phyloP scores from a whole-genome alignment of 1,140 invertebrate species.

The Atta texana region DNA sequence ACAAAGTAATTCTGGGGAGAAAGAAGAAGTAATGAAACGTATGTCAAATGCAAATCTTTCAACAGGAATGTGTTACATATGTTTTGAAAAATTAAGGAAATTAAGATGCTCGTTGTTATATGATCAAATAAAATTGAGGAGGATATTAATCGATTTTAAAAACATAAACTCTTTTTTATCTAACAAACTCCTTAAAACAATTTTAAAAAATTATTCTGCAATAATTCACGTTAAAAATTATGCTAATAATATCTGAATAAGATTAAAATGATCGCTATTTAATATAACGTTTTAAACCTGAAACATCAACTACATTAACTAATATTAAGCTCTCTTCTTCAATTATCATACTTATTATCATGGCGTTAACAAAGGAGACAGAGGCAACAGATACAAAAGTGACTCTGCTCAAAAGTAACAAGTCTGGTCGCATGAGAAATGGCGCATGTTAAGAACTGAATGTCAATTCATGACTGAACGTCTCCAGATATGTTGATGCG shows the following conservation, averaged over 20 bases:
- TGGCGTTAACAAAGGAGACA: not conserved
- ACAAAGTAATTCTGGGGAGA: not conserved
- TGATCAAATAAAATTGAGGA: not conserved
- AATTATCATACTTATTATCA: not conserved
- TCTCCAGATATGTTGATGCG: conserved; percentile 37
- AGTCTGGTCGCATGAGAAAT: conserved; percentile 9
- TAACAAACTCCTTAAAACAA: not conserved
- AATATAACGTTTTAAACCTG: not conserved
- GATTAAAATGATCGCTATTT: not conserved
- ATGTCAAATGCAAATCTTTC: not conserved
- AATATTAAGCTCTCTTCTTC: not conserved
- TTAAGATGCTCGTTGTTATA: not conserved
- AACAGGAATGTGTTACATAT: not conserved
- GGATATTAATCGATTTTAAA: conserved; percentile 4
- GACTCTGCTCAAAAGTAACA: not conserved
- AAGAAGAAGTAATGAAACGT: not conserved
- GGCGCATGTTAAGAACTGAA: not conserved
- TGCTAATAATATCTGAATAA: not conserved
- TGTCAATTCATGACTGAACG: conserved; percentile 4
- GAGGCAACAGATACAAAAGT: not conserved
- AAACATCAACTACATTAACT: not conserved
- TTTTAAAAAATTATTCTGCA: not conserved
- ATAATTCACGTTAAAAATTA: conserved; percentile 25
- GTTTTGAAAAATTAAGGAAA: conserved; percentile 7
- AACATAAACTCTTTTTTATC: not conserved